Base-by-base conservation (phyloP, 53 echinoderm and acorn worm genomes). In the Temnopleurus reevesii region DNA sequence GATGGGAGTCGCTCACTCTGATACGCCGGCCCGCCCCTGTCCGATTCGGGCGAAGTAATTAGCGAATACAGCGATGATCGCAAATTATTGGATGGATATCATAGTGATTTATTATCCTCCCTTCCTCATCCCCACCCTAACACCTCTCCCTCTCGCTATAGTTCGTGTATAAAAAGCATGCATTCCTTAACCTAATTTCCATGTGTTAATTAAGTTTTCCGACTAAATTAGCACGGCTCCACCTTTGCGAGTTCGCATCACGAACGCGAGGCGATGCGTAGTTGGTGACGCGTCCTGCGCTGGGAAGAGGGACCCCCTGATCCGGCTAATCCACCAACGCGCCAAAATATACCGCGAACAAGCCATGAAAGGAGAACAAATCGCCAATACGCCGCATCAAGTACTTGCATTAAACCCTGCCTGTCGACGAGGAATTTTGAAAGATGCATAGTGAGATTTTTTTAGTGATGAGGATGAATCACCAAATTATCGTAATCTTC, bases 161-260 rank as follows among this genome's bases (percentile, higher is more conserved):
- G 27, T 79, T 47, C 29, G 27, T 17, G 46, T 47, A 47, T 79
- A 49, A 79, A n/a, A 41, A 28, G 49, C 79, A 55, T 55, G 15
- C 83, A 83, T 49, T 83, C 51, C 83, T 53, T 83, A 83, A 83
- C 83, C 83, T 85, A 60, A 85, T 85, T 85, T 85, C 85, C 59
- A 85, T 44, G 18, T 34, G 85, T 5, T 85, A 85, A 85, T 85
- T 85, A 85, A 85, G 85, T 60, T 85, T 85, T 85, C 85, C 85
- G 85, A 85, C 85, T 85, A 85, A n/a, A 85, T 85, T 85, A 85
- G 60, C 59, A 45, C 12, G 85, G 85, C 85, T 60, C 85, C 85
- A 60, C 85, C 85, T 85, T 60, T 46, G 79, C 45, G 46, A 79
- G 45, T 47, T 47, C 79, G 46, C 18, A 46, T 79, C 79, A 49